Base-by-base conservation (phyloP, 1,140 invertebrate genomes). In the Melanaphis sacchari region DNA sequence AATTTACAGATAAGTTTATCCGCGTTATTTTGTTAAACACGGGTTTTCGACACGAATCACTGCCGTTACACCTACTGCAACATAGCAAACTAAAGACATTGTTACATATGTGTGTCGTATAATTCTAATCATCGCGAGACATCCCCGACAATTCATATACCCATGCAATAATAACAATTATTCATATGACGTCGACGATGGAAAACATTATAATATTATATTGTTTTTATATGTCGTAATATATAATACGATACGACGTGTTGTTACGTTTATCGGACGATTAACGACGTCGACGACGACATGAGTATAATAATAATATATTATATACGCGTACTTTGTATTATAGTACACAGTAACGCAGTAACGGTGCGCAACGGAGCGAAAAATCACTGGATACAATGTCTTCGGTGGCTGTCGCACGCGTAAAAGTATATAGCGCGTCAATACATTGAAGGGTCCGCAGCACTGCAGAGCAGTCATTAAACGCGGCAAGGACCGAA, bases 301-400 rank as follows among this genome's bases (percentile, higher is more conserved):
- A 31, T n/a, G 31, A n/a, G 59, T 76, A n/a, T 76, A n/a, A 76
- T 36, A 76, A 76, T 76, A 15, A 66, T n/a, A 66, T 66, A 66
- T n/a, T 49, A 66, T 54, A 31, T 26, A n/a, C 18, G 11, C 18
- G 11, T 76, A 46, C 46, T 49, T 4, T 46, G 46, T 18, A 43
- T 85, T 18, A 43, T 85, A 85, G 3, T 26, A 43, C 5, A 31
- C n/a, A 87, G 24, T 6, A 43, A 43, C n/a, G 88, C n/a, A 87
- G 24, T 6, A 43, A 43, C n/a, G 88, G 36, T 38, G 89, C 24
- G 41, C 91, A 22, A 38, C 66, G 24, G 91, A 93, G 91, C 76
- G 91, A 93, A 84, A 93, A 93, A 93, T 93, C 76, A 85, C 76
- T 49, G 91, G 43, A 93, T 85, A 93, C 91, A 92, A 85, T 54